These are phyloP conservation scores for Tetraneura akinire DNA, from an alignment of 1,140 invertebrate genomes.

Conservation along the genomic window DNA sequence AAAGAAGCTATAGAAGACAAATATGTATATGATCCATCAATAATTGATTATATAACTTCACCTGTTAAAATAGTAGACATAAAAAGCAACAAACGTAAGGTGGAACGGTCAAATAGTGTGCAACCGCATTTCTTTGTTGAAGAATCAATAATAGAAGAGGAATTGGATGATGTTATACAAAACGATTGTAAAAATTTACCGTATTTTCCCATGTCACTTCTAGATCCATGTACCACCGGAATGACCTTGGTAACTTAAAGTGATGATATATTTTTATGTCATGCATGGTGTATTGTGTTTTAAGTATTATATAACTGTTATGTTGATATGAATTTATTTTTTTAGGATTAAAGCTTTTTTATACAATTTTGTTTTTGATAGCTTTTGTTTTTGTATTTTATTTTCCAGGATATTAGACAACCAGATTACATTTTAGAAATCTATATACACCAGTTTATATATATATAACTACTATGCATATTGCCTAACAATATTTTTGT, in stretches of 20 bases:
- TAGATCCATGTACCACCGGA: constrained; percentile 17
- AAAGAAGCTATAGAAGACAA: constrained; percentile 75
- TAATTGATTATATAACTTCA: not conserved
- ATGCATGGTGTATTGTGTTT: constrained; percentile 43
- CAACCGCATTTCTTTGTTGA: constrained; percentile 3
- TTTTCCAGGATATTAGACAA: constrained; percentile 31
- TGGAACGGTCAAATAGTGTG: not conserved
- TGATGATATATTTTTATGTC: not conserved
- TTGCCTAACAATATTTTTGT: constrained; percentile 29
- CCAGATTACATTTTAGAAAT: constrained; percentile 21
- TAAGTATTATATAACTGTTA: not conserved
- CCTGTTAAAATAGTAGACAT: constrained; percentile 2
- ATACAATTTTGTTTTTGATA: constrained; percentile 1
- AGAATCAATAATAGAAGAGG: constrained; percentile 45
- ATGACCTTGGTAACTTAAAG: constrained; percentile 43
- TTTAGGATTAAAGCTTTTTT: not conserved
- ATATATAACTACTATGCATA: constrained; percentile 28
- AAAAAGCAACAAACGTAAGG: constrained; percentile 1
- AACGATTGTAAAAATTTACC: constrained; percentile 9
- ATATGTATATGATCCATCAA: constrained; percentile 58
- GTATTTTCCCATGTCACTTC: not conserved
- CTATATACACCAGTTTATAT: constrained; percentile 16
- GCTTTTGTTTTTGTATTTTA: constrained; percentile 40
- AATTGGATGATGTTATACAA: constrained; percentile 16
- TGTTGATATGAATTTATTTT: not conserved